Conservation (phyloP, 2,113 vertebrate species). For the Malurus alboscapulatus region DNA sequence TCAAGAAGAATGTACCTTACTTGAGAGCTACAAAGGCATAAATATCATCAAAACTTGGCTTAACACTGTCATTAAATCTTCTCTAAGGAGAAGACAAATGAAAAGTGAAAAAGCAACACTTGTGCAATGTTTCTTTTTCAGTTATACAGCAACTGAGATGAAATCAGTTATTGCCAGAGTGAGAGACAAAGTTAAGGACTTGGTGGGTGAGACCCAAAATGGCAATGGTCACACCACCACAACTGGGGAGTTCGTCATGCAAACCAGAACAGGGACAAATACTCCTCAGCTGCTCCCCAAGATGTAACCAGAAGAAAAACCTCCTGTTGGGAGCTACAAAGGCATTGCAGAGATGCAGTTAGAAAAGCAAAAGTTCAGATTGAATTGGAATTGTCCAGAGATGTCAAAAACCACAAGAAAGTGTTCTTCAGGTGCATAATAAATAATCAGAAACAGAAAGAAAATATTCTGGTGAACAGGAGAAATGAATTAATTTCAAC, state of each 20-base stretch:
- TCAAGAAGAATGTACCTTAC: not conserved
- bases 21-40: not conserved
- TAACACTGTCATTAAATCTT: not conserved
- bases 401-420: not conserved
- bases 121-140: not conserved
- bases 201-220: not conserved
- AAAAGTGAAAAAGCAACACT: not conserved
- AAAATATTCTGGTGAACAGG: not conserved
- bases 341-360: not conserved
- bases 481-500: not conserved
- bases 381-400: not conserved
- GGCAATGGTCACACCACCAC: fast-evolving
- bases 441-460: not conserved
- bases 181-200: not conserved
- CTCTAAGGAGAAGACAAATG: not conserved
- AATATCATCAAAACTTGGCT: not conserved
- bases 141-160: not conserved
- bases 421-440: not conserved
- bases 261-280: not conserved
- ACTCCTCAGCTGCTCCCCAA: not conserved
- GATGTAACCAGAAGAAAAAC: not conserved
- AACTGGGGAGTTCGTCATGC: not conserved
- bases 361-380: not conserved
- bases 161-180: not conserved
- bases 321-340: not conserved